phyloP scores from a whole-genome alignment of 2,797 vertebrate species.

The Sebastes matsubarae region DNA sequence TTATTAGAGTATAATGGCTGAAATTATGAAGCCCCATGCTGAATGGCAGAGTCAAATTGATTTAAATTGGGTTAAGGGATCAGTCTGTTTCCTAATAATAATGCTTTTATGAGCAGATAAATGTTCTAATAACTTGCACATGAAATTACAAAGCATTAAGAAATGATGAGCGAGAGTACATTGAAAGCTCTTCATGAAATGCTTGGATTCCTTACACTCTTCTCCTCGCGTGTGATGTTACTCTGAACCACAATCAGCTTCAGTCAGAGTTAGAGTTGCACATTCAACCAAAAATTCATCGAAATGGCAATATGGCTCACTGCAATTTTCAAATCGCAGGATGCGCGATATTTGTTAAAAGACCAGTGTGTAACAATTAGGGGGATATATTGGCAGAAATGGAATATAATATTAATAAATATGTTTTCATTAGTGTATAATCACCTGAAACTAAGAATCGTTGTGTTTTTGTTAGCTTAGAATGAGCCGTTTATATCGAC shows the following conservation, averaged over 20 bases:
- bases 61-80: slow-evolving; percentile 7
- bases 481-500: too few species aligned
- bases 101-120: background rate
- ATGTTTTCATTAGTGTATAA: too few species aligned
- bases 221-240: background rate
- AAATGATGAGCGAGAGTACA: background rate
- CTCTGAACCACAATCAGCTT: background rate
- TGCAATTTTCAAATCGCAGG: too few species aligned
- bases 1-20: background rate
- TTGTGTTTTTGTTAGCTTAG: too few species aligned
- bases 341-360: too few species aligned
- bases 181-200: background rate
- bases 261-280: background rate
- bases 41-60: background rate
- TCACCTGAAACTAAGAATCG: too few species aligned
- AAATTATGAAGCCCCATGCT: background rate
- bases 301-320: too few species aligned
- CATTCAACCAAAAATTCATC: accelerated
- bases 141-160: background rate
- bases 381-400: too few species aligned
- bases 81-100: background rate
- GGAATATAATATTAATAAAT: too few species aligned
- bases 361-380: too few species aligned
- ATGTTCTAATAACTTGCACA: background rate
- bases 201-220: background rate